Evolutionary conservation across 2,888 invertebrate genomes (phyloP).

Genomic region (Troides oblongomaculatus): DNA sequence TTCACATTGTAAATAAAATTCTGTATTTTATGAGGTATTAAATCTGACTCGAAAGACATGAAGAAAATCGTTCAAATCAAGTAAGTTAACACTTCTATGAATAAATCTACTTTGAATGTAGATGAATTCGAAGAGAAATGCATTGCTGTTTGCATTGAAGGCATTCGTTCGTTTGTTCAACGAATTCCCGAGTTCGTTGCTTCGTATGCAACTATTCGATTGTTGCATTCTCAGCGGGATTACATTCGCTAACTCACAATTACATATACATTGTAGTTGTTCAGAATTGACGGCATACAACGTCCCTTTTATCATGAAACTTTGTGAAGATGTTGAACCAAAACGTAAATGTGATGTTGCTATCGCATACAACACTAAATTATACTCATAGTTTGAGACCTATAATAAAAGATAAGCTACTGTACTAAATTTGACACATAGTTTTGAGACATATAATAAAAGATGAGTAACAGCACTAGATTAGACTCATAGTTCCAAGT

Average conservation of each 20-base stretch:
- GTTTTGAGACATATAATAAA: no score
- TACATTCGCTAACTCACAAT: constrained; percentile 1
- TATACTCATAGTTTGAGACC: no score
- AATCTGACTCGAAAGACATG: no score
- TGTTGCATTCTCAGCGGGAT: constrained; percentile 22
- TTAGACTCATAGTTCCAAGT: no score
- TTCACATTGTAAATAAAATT: no score
- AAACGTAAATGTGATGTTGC: not conserved
- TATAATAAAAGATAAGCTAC: not conserved
- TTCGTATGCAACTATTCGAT: constrained; percentile 14
- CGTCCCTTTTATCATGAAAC: not conserved
- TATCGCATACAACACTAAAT: not conserved
- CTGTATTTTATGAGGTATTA: no score
- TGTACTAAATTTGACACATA: no score
- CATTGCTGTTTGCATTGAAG: not conserved
- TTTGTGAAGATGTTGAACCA: not conserved
- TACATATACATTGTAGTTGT: not conserved
- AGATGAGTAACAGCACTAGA: no score
- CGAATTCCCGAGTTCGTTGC: constrained; percentile 24
- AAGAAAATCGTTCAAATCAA: constrained; percentile 31
- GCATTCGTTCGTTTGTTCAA: constrained; percentile 30
- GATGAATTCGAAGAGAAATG: constrained; percentile 8
- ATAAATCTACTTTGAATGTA: not conserved
- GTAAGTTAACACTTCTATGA: constrained; percentile 34
- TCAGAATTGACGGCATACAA: not conserved